These are phyloP conservation scores for Myiozetetes cayanensis DNA, from an alignment of 2,113 vertebrate species.

Conservation along the genomic window DNA sequence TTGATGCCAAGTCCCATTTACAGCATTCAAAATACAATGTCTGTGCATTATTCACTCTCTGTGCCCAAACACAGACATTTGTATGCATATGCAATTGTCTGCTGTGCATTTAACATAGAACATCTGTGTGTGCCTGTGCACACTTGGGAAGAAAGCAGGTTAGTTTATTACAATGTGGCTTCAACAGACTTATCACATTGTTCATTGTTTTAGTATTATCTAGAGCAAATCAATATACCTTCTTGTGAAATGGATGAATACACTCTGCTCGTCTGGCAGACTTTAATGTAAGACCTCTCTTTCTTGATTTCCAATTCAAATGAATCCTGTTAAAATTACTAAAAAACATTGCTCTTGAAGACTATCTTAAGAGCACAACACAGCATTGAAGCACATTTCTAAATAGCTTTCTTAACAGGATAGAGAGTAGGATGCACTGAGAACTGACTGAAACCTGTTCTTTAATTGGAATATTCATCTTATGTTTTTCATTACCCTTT, in stretches of 20 bases:
- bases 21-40: background rate
- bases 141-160: background rate
- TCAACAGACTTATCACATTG: background rate
- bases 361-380: constrained; percentile 20
- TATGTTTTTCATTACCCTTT: constrained; percentile 50
- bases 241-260: background rate
- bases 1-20: background rate
- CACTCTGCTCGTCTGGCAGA: constrained; percentile 28
- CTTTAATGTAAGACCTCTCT: constrained; percentile 27
- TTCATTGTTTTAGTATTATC: constrained; percentile 23
- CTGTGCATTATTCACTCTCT: background rate
- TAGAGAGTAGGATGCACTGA: background rate
- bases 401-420: constrained; percentile 34
- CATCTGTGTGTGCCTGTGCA: background rate
- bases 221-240: background rate
- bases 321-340: constrained; percentile 31
- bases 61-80: background rate
- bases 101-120: background rate
- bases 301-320: constrained; percentile 58
- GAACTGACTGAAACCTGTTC: constrained; percentile 49
- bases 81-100: background rate
- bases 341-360: constrained; percentile 18
- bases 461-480: constrained; percentile 64
- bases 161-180: background rate
- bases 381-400: background rate